Evolutionary conservation across 2,797 vertebrate species (phyloP), one percentile per base, ranked within the genome.

Genomic region (Periparus ater): DNA sequence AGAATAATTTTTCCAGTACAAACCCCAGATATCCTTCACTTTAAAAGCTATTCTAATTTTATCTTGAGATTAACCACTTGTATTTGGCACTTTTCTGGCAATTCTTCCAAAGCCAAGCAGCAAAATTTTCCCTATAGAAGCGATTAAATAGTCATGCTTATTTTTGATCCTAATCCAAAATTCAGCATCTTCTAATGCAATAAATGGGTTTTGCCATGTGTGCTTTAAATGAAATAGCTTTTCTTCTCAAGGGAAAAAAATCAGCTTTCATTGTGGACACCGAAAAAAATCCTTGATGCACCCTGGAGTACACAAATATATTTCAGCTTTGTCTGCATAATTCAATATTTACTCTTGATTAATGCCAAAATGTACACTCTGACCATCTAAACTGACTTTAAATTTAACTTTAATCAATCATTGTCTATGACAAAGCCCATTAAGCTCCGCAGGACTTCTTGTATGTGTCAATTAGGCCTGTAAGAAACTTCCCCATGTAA

Each of bases 41-140:
- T 73, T 87, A 89, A 72, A 90, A 93, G 48, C 17, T 10, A 7
- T 70, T 81, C 85, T 77, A 82, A 90, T 91, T 95, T 95, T 91
- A 82, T 77, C 30, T 73, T 85, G 80, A 94, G 30, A 38, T 76
- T 88, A 87, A 79, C 47, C 67, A 71, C 85, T 94, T 85, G 71
- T 38, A 88, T 68, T 67, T 90, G 85, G 45, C 60, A 87, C 16
- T 93, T 96, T 62, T 47, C 73, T 89, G 79, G 76, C 79, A 88
- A 45, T n/a, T 25, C 29, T 91, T 78, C 73, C 76, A 81, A 88
- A 71, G 47, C 2, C 51, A 85, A 85, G 70, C 13, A 55, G 44
- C 32, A 89, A 74, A 36, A 7, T 55, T 73, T 80, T 73, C 44
- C 51, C 21, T 58, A 48, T 30, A 71, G 36, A 68, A 81, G 25